These are phyloP conservation scores for Drosophila rufa DNA, from an alignment of 1,140 invertebrate species.

Conservation along the genomic window DNA sequence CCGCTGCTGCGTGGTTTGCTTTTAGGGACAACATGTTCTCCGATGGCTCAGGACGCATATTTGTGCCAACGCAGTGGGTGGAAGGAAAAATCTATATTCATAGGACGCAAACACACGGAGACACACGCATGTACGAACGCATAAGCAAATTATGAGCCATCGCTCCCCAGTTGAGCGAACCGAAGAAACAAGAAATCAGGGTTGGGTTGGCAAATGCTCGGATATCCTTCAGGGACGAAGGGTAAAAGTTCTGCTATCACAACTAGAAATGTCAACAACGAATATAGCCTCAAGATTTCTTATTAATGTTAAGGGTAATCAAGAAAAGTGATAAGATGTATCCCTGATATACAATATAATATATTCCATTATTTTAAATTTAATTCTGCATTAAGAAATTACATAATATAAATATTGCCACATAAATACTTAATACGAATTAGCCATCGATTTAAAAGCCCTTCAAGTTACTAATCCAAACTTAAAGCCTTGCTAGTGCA, in stretches of 20 bases:
- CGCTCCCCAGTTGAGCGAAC: conserved; percentile 29
- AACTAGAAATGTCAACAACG: background rate
- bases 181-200: conserved; percentile 12
- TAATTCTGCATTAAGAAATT: background rate
- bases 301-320: background rate
- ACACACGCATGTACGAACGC: conserved; percentile 40
- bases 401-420: background rate
- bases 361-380: background rate
- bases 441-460: background rate
- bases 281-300: background rate
- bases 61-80: conserved; percentile 55
- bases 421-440: background rate
- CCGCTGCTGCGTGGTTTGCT: conserved; percentile 50
- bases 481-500: background rate
- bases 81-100: conserved; percentile 80
- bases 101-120: conserved; percentile 36
- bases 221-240: conserved; percentile 14
- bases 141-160: conserved; percentile 41
- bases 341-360: too few species aligned
- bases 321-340: background rate
- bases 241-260: background rate
- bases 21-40: conserved; percentile 63
- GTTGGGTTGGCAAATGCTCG: conserved; percentile 1
- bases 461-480: background rate
- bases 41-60: conserved; percentile 50